Evolutionary conservation across 2,113 vertebrate species (phyloP), one percentile per base, ranked within the genome.

Genomic region (Mesoclemmys tuberculata): DNA sequence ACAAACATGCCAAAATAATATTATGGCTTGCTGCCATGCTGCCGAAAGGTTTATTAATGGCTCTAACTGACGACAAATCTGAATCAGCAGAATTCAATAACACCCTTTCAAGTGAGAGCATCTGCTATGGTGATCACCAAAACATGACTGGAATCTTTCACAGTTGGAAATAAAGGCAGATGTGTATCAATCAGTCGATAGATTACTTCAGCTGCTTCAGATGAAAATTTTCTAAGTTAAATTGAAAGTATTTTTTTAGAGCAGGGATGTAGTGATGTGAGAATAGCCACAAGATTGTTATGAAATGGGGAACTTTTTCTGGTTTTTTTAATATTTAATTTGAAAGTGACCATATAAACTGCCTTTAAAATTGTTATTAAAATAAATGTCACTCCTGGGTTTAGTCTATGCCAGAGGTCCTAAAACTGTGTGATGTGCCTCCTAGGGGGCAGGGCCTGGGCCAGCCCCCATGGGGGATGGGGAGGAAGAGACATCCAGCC

Each of bases 271-370:
- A 51, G 35, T 82, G 79, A 35, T 4, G 1, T 7, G 52, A 82
- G 85, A 14, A 86, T 56, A 16, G 27, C 2, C 10, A 0, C 0
- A 0, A 61, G 58, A 61, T 61, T 61, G 27, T 61, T 61, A 16
- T 61, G 12, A 61, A 61, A 31, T 31, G 31, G 58, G 58, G 16
- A 61, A 35, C 58, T 61, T 61, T 61, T 61, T 61, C 12, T 61
- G 29, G 29, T 80, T 71, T 22, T 74, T 41, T 52, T 46, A 84
- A 54, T 41, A 44, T 35, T 74, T 38, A 80, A 24, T 31, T 61
- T 16, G 3, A 11, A 90, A 55, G 75, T 77, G 35, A 31, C 93
- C 74, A 79, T 78, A 80, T 80, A 74, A 80, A 19, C 88, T 21
- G 2, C 29, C 41, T 81, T 49, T 71, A n/a, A 31, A 64, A 6